Evolutionary conservation across 2,888 invertebrate species (phyloP).

Genomic region (Drosophila heteroneura): DNA sequence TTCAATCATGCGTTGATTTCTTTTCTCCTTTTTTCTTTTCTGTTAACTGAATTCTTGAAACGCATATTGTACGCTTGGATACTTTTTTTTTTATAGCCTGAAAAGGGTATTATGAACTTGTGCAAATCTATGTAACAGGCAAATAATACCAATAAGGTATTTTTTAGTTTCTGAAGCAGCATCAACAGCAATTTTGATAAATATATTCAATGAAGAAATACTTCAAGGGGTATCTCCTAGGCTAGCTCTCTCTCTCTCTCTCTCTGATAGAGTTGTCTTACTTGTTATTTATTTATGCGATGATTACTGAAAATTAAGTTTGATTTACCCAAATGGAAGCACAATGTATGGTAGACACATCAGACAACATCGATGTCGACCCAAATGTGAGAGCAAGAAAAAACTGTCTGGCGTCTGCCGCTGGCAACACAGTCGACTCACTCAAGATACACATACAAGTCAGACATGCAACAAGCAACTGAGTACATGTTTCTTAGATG

Average conservation of each 20-base stretch:
- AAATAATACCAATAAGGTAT: background rate
- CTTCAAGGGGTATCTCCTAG: background rate
- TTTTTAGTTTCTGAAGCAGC: background rate
- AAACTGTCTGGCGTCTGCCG: constrained; percentile 11
- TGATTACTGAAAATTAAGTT: constrained; percentile 31
- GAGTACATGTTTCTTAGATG: constrained; percentile 33
- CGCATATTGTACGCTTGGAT: background rate
- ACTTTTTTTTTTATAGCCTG: background rate
- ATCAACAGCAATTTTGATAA: too few relatives aligned
- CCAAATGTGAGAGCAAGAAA: background rate
- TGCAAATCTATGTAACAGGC: background rate
- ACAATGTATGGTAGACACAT: background rate
- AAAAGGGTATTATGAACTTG: background rate
- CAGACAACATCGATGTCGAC: background rate
- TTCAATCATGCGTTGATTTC: background rate
- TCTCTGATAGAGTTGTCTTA: too few relatives aligned
- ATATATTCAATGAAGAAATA: background rate
- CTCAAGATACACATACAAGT: background rate
- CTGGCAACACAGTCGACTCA: constrained; percentile 17
- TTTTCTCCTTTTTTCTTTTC: background rate
- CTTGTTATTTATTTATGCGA: constrained; percentile 9
- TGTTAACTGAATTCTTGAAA: constrained; percentile 1
- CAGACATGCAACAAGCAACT: constrained; percentile 2
- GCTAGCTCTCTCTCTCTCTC: too few relatives aligned
- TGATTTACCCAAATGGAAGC: constrained; percentile 26